Evolutionary conservation across 2,888 invertebrate genomes (phyloP), one percentile per base, ranked within the genome.

Genomic region (Tinea pellionella): DNA sequence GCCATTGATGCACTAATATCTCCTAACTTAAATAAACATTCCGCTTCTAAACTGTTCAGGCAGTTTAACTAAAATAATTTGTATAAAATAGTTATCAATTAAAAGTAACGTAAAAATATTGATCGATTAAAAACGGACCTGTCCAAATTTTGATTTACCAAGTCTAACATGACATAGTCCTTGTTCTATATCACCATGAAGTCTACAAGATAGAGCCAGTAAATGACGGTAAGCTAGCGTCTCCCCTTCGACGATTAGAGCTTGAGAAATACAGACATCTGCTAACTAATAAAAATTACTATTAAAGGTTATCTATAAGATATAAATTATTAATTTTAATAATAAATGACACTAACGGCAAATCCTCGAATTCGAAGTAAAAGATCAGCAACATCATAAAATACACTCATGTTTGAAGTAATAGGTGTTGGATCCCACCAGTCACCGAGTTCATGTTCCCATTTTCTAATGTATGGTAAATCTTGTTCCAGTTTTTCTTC

Each of bases 391-490:
- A 81, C 79, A n/a, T 78, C 75, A 57, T 73, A 79, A 63, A 73
- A 84, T 0, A 63, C 67, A 63, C 70, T 79, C 64, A 71, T 75
- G 11, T 73, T 74, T 0, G 79, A 74, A 30, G 77, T 64, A 0
- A 84, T 60, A 0, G 79, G 80, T 0, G 82, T 76, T 6, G 64
- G 61, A 62, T 83, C 82, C 85, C 85, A 87, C 85, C 86, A 87
- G 65, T 86, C 86, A 0, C 86, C 86, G 0, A 87, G 74, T 64
- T 87, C 87, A 0, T 64, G 63, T 51, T 75, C 79, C 86, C 86
- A 86, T 0, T 62, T 53, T 0, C 79, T 73, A 0, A 70, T 66
- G 11, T 64, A 65, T 0, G 60, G 65, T 18, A 68, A 42, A 13
- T 70, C 68, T 16, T 67, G 63, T n/a, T 62, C 19, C 6, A 67